Evolutionary conservation across 1,140 invertebrate species (phyloP).

Genomic region (Drosophila sucinea): DNA sequence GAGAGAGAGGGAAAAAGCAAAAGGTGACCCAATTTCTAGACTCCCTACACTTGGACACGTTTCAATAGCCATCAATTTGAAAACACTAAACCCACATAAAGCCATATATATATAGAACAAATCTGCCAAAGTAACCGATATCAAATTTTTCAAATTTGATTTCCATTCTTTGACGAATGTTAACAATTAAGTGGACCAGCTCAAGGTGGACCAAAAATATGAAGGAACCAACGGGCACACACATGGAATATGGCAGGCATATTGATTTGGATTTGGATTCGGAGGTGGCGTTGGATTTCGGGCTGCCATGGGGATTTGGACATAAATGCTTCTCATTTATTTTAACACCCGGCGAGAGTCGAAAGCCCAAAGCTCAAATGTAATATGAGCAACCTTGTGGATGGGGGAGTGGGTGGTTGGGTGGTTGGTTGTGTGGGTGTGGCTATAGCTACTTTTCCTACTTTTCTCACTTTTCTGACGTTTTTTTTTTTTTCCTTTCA

Average conservation of each 20-base stretch:
- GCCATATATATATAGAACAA: constrained; percentile 13
- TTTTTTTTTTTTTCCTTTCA: constrained; percentile 29
- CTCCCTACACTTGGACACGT: constrained; percentile 53
- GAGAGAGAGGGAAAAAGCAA: constrained; percentile 18
- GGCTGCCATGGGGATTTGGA: constrained; percentile 46
- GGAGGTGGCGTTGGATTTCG: constrained; percentile 16
- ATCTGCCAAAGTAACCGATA: constrained; percentile 23
- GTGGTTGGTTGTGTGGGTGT: constrained; percentile 12
- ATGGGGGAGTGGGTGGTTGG: constrained; percentile 8
- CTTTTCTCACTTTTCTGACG: constrained; percentile 14
- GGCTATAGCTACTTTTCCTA: constrained; percentile 36
- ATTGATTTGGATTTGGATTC: constrained; percentile 34
- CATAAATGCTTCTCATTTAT: constrained; percentile 60
- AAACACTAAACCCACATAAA: not conserved
- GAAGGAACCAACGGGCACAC: constrained; percentile 6
- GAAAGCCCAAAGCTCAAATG: constrained; percentile 52
- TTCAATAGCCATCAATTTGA: constrained; percentile 16
- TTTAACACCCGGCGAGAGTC: constrained; percentile 54
- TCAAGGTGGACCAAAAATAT: not conserved
- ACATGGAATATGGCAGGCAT: constrained; percentile 33
- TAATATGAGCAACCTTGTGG: constrained; percentile 20
- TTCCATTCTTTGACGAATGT: constrained; percentile 48
- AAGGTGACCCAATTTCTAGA: constrained; percentile 53
- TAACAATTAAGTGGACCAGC: constrained; percentile 39
- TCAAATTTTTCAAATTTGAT: not conserved